Evolutionary conservation across 2,888 invertebrate species (phyloP).

Genomic region (Nomada lathburiana): DNA sequence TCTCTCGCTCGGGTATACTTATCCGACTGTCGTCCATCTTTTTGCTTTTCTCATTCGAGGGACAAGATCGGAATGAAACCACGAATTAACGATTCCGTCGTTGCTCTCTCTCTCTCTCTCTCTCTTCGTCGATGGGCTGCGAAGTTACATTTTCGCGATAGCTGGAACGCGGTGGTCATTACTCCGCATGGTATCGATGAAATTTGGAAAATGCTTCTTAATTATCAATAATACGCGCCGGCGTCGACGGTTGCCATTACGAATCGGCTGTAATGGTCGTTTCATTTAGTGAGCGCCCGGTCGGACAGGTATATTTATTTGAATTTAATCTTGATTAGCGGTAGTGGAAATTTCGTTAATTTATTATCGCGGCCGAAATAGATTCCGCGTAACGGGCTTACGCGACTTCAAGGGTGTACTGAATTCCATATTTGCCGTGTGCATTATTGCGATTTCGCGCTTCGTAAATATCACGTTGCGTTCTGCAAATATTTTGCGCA

Average conservation of each 20-base stretch:
- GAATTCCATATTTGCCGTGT: not conserved
- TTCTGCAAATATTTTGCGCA: not conserved
- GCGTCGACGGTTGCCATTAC: not conserved
- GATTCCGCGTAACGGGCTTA: conserved; percentile 19
- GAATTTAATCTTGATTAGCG: conserved; percentile 34
- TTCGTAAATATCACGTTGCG: not conserved
- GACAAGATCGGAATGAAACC: not conserved
- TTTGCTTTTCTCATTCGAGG: not conserved
- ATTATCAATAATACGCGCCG: conserved; percentile 16
- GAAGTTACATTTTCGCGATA: no score
- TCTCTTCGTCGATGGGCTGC: no score
- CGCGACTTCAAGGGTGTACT: not conserved
- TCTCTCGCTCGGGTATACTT: not conserved
- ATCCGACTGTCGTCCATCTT: not conserved
- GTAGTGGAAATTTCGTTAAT: conserved; percentile 42
- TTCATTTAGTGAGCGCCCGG: conserved; percentile 22
- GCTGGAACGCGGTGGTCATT: not conserved
- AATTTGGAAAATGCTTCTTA: conserved; percentile 4
- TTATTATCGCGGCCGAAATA: conserved; percentile 20
- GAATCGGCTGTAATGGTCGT: conserved; percentile 31
- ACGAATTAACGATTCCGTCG: not conserved
- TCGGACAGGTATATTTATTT: conserved; percentile 25
- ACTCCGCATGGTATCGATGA: not conserved
- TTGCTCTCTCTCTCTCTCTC: no score
- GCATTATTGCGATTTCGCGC: not conserved